Conservation (phyloP, 2,113 vertebrate species). For the Odobenus rosmarus region DNA sequence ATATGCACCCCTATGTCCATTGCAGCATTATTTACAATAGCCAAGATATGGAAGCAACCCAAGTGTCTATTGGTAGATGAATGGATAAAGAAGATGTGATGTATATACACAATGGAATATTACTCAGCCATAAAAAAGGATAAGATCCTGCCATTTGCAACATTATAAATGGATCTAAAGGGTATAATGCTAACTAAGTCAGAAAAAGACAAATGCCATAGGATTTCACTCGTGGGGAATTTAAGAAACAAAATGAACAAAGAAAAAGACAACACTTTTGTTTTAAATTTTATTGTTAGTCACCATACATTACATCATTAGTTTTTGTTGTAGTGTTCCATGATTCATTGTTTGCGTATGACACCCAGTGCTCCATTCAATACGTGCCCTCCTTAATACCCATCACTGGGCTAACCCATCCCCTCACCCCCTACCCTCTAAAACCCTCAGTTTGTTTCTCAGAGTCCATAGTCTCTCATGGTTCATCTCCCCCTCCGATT, state of each 20-base stretch:
- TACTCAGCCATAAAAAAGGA: background rate
- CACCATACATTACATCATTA: no score
- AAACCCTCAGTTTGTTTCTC: no score
- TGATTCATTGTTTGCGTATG: no score
- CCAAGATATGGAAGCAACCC: slow-evolving; percentile 47
- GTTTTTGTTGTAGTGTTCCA: no score
- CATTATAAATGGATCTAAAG: background rate
- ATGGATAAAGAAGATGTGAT: background rate
- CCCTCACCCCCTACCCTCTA: no score
- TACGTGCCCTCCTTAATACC: no score
- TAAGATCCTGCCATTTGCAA: background rate
- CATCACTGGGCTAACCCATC: no score
- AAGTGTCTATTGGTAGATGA: background rate
- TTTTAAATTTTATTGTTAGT: no score
- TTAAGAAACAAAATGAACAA: background rate
- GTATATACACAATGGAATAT: background rate
- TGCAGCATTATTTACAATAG: background rate
- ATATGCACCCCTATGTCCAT: background rate
- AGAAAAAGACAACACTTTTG: background rate
- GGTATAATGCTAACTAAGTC: background rate
- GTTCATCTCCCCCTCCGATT: no score
- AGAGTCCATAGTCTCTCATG: no score
- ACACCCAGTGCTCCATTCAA: no score
- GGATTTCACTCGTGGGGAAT: background rate
- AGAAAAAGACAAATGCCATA: background rate